Evolutionary conservation across 1,140 invertebrate species (phyloP).

Genomic region (Campoletis sonorensis): DNA sequence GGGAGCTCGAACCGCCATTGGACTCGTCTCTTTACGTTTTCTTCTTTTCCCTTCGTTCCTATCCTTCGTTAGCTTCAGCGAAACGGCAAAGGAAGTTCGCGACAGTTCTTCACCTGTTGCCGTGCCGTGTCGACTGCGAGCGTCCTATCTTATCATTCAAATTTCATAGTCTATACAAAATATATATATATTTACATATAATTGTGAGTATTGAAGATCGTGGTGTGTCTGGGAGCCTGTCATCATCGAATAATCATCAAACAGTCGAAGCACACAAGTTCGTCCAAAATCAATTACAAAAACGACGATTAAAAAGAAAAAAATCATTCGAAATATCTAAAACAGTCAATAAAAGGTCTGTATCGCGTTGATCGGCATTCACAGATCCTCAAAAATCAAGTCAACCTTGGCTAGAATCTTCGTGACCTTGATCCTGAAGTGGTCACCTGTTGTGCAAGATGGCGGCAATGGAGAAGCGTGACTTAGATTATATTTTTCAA

Average conservation of each 20-base stretch:
- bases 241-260: neutral
- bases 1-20: constrained; percentile 48
- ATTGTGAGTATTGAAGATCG: neutral
- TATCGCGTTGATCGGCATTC: neutral
- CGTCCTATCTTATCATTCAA: neutral
- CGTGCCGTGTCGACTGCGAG: constrained; percentile 35
- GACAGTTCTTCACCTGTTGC: constrained; percentile 47
- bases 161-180: neutral
- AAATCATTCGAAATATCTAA: neutral
- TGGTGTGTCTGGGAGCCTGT: neutral
- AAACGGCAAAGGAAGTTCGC: neutral
- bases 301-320: neutral
- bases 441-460: constrained; percentile 6
- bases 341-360: neutral
- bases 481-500: neutral
- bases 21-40: constrained; percentile 44
- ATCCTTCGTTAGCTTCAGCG: constrained; percentile 31
- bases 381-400: no score
- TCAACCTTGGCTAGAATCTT: neutral
- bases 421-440: constrained; percentile 36
- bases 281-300: neutral
- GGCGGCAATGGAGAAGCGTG: neutral
- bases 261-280: neutral
- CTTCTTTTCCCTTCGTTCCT: constrained; percentile 50
- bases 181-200: neutral